Evolutionary conservation across 2,888 invertebrate genomes (phyloP).

Genomic region (Pseudoips prasinana): DNA sequence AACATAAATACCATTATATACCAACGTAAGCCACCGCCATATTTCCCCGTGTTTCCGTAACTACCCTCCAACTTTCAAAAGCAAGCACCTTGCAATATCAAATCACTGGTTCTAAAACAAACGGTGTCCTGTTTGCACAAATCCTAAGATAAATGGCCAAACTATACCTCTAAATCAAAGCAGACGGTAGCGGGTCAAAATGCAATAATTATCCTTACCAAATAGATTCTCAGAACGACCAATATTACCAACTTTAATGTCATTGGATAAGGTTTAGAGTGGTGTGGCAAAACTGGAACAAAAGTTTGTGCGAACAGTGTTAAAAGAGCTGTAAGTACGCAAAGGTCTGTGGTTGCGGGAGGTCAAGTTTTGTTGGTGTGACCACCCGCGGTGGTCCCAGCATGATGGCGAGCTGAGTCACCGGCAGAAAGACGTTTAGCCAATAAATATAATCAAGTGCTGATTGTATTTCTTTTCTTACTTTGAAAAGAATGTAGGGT

Average conservation of each 20-base stretch:
- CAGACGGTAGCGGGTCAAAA: constrained; percentile 48
- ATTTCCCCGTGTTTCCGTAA: too few species aligned
- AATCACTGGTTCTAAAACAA: constrained; percentile 13
- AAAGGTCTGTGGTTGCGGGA: constrained; percentile 5
- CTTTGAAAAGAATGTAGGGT: too few species aligned
- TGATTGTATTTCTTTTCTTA: constrained; percentile 30
- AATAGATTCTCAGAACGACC: constrained; percentile 45
- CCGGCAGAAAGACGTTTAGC: constrained; percentile 45
- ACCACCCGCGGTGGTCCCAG: constrained; percentile 64
- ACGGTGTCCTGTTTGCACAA: constrained; percentile 24
- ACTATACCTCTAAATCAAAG: constrained; percentile 30
- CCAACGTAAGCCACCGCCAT: too few species aligned
- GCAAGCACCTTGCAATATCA: constrained; percentile 1
- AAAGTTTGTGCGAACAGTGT: constrained; percentile 41
- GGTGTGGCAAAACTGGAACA: constrained; percentile 34
- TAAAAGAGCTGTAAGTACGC: constrained; percentile 24
- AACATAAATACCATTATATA: too few species aligned
- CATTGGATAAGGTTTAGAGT: constrained; percentile 27
- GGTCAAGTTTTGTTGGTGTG: constrained; percentile 44
- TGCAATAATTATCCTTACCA: constrained; percentile 46
- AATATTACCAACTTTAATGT: constrained; percentile 22
- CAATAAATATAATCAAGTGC: constrained; percentile 52
- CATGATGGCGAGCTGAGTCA: constrained; percentile 53
- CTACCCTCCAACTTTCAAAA: too few species aligned
- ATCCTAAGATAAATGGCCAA: constrained; percentile 14